Evolutionary conservation across 2,888 invertebrate genomes (phyloP).

Genomic region (Epinotia nisella): DNA sequence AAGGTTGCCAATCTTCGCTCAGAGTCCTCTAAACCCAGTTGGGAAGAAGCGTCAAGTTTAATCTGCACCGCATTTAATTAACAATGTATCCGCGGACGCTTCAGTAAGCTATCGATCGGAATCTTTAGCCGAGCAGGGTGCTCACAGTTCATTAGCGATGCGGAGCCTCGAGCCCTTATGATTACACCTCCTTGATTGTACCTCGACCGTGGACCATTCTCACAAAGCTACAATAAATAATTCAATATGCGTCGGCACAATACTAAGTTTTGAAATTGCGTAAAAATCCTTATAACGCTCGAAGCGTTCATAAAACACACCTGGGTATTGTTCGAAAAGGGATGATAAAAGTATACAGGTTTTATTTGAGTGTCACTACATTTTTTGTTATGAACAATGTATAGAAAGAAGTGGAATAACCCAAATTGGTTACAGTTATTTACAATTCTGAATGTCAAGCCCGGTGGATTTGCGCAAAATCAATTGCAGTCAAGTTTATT

Average conservation of each 20-base stretch:
- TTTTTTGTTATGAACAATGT: background rate
- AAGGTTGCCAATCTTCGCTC: background rate
- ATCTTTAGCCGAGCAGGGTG: constrained; percentile 55
- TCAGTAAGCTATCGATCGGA: constrained; percentile 53
- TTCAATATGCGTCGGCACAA: constrained; percentile 17
- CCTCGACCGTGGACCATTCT: constrained; percentile 48
- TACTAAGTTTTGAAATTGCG: constrained; percentile 14
- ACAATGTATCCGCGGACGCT: constrained; percentile 33
- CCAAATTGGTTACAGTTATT: no score
- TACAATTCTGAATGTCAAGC: no score
- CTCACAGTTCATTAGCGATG: constrained; percentile 68
- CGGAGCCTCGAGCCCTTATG: constrained; percentile 52
- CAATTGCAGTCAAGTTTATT: no score
- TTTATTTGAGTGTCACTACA: constrained; percentile 4
- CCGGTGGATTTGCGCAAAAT: no score
- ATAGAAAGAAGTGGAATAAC: background rate
- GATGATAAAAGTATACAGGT: background rate
- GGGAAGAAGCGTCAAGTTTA: constrained; percentile 19
- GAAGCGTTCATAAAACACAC: constrained; percentile 10
- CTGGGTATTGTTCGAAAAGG: constrained; percentile 4
- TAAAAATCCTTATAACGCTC: constrained; percentile 16
- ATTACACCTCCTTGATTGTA: constrained; percentile 63
- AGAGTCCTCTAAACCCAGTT: constrained; percentile 13
- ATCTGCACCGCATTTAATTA: constrained; percentile 39
- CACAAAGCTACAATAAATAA: constrained; percentile 28